Conservation (phyloP, 2,797 vertebrate genomes). For the Coendou prehensilis region DNA sequence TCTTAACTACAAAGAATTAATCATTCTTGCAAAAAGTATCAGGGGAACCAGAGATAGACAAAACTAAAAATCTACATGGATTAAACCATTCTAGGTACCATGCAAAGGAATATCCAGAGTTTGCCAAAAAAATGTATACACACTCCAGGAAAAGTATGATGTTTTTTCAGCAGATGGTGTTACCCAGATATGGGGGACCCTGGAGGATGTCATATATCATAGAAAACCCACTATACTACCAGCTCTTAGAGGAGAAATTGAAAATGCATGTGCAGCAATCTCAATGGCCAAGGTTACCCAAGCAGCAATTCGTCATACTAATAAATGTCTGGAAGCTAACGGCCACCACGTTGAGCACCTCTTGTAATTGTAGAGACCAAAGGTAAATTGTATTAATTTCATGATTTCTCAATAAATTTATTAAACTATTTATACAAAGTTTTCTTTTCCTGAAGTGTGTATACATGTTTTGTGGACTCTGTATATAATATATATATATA, state of each 20-base stretch:
- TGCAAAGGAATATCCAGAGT: not conserved
- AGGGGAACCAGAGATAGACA: not conserved
- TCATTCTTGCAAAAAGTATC: not conserved
- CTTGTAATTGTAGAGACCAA: not conserved
- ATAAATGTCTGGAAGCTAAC: not conserved
- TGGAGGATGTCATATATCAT: not conserved
- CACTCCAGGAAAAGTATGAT: not conserved
- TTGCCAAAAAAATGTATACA: not conserved
- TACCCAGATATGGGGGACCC: not conserved
- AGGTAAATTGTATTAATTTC: not conserved
- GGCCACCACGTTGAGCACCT: not conserved
- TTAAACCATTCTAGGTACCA: not conserved
- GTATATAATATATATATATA: not conserved
- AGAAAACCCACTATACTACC: not conserved
- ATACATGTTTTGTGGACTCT: not conserved
- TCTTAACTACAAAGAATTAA: slow-evolving; percentile 56
- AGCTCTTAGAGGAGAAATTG: not conserved
- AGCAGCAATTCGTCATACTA: not conserved
- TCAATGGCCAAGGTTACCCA: not conserved
- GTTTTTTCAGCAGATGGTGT: not conserved
- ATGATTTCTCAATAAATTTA: not conserved
- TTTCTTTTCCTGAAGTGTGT: not conserved
- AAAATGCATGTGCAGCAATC: not conserved
- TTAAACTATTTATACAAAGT: not conserved
- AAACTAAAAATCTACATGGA: not conserved